phyloP scores from a whole-genome alignment of 2,888 invertebrate species.

The Eulithis testata region DNA sequence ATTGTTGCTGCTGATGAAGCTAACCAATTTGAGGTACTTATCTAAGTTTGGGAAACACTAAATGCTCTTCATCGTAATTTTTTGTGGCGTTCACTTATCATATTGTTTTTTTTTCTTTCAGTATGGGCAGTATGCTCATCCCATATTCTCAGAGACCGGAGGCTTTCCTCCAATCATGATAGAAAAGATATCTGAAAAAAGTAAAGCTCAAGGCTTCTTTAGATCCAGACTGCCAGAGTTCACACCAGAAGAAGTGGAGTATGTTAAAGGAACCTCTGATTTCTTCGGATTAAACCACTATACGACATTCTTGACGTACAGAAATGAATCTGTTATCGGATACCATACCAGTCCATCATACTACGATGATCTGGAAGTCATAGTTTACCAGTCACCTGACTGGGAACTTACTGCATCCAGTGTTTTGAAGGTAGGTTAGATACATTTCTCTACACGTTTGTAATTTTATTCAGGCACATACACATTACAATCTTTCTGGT shows the following conservation, averaged over 20 bases:
- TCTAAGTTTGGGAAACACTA: no score
- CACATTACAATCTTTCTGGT: no score
- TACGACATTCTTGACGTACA: slow-evolving; percentile 68
- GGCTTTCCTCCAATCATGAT: slow-evolving; percentile 86
- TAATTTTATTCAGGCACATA: no score
- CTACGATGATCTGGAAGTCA: slow-evolving; percentile 21
- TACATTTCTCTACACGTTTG: neutral
- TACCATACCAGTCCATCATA: slow-evolving; percentile 21
- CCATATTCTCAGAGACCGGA: slow-evolving; percentile 83
- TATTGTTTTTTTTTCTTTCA: slow-evolving; percentile 44
- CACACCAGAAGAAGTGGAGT: slow-evolving; percentile 76
- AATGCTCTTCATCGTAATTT: neutral
- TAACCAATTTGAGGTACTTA: slow-evolving; percentile 72
- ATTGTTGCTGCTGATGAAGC: slow-evolving; percentile 70
- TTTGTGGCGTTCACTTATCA: neutral
- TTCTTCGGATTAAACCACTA: slow-evolving; percentile 88
- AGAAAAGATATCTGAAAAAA: slow-evolving; percentile 78
- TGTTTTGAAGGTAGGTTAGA: slow-evolving; percentile 20
- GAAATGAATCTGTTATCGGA: slow-evolving; percentile 24
- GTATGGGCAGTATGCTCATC: slow-evolving; percentile 85
- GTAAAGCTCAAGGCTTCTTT: slow-evolving; percentile 71
- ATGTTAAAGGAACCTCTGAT: slow-evolving; percentile 81
- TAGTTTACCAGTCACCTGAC: slow-evolving; percentile 12
- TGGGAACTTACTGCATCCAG: slow-evolving; percentile 24
- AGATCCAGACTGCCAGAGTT: slow-evolving; percentile 72